phyloP scores from a whole-genome alignment of 2,888 invertebrate species.

The Abrostola triplasia region DNA sequence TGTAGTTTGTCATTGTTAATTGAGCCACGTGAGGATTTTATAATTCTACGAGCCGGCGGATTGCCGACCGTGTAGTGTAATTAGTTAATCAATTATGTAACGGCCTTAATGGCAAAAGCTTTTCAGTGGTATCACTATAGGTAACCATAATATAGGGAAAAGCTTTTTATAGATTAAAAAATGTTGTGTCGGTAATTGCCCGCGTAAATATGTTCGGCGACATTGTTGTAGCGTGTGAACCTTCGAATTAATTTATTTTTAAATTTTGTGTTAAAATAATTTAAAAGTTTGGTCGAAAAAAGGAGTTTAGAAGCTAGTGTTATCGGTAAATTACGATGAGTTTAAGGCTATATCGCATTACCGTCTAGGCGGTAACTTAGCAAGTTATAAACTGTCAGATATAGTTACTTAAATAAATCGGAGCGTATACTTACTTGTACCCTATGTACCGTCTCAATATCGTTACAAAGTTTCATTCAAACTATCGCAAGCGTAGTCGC shows the following conservation, averaged over 20 bases:
- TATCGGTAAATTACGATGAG: constrained; percentile 6
- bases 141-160: constrained; percentile 41
- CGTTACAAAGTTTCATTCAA: constrained; percentile 65
- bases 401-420: constrained; percentile 3
- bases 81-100: constrained; percentile 76
- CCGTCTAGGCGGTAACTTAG: constrained; percentile 29
- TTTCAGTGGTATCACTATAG: constrained; percentile 47
- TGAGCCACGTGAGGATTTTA: constrained; percentile 59
- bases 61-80: constrained; percentile 66
- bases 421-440: constrained; percentile 19
- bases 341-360: constrained; percentile 23
- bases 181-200: constrained; percentile 44
- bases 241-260: constrained; percentile 14
- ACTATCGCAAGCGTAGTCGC: constrained; percentile 58
- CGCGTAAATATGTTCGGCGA: constrained; percentile 48
- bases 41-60: constrained; percentile 48
- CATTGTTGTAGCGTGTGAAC: constrained; percentile 33
- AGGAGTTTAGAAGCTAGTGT: neutral
- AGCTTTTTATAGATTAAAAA: constrained; percentile 55
- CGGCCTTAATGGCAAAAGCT: constrained; percentile 56
- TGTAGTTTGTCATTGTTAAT: constrained; percentile 25
- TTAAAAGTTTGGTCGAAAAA: neutral
- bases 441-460: constrained; percentile 37
- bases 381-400: constrained; percentile 39
- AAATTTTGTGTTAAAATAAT: neutral